phyloP scores from a whole-genome alignment of 2,888 invertebrate genomes.

The Dolichopus griseipennis region DNA sequence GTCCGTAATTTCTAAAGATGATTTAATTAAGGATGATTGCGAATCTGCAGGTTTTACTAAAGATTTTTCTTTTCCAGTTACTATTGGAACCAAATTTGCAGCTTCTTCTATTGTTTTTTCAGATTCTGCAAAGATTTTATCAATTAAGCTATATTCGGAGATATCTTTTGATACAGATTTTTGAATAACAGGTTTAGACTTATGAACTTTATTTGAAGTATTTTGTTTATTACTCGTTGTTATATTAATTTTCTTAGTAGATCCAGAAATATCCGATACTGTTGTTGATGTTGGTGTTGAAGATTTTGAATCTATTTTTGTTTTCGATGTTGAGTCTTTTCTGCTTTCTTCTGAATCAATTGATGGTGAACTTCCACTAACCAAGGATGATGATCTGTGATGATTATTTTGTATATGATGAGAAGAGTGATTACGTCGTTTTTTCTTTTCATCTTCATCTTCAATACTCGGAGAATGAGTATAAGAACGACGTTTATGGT shows the following conservation, averaged over 20 bases:
- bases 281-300: conserved; percentile 7
- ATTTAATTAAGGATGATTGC: conserved; percentile 15
- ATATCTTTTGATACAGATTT: conserved; percentile 26
- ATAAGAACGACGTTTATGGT: not conserved
- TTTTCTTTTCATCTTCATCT: not conserved
- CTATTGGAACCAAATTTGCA: conserved; percentile 29
- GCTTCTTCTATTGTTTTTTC: conserved; percentile 39
- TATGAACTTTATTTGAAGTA: conserved; percentile 24
- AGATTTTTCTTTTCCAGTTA: conserved; percentile 11
- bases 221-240: not conserved
- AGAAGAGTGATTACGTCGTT: not conserved
- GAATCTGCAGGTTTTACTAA: conserved; percentile 17
- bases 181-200: conserved; percentile 18
- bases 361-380: not conserved
- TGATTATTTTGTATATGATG: not conserved
- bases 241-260: conserved; percentile 10
- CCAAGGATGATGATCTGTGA: not conserved
- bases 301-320: conserved; percentile 7
- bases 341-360: conserved; percentile 23
- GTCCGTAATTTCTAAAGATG: conserved; percentile 2
- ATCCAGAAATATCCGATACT: conserved; percentile 4
- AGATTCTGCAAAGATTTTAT: conserved; percentile 40
- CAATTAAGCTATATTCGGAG: conserved; percentile 33
- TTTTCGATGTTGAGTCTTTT: conserved; percentile 16
- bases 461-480: not conserved